A percentile compares a stretch with the other conserved stretches of the same genome.
Conservation (phyloP, 2,797 vertebrate genomes). For the Amphiprion clarkii region DNA sequence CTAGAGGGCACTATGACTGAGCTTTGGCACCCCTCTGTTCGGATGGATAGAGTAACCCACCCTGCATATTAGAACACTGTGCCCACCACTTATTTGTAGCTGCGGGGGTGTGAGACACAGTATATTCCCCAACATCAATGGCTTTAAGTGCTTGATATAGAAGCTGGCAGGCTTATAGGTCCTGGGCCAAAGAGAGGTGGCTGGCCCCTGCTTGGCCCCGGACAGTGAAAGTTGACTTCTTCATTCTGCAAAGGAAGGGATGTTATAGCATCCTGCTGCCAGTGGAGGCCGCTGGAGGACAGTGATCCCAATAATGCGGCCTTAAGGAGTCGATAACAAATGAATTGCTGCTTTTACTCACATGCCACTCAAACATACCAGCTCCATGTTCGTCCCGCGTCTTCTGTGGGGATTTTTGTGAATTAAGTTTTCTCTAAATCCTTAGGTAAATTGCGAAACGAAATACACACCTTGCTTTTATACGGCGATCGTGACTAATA, state of each 20-base stretch:
- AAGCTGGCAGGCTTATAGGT: constrained; percentile 75
- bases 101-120: constrained; percentile 84
- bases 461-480: constrained; percentile 3
- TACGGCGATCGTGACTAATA: background rate
- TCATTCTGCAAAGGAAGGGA: constrained; percentile 26
- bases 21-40: constrained; percentile 75
- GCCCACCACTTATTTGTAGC: constrained; percentile 84
- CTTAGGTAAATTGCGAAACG: background rate
- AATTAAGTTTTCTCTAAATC: background rate
- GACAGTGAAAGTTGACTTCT: constrained; percentile 63
- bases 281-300: constrained; percentile 80
- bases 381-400: background rate
- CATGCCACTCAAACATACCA: constrained; percentile 14
- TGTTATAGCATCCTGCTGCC: constrained; percentile 67
- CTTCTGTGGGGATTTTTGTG: background rate
- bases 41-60: constrained; percentile 83
- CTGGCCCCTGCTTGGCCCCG: constrained; percentile 48
- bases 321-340: constrained; percentile 12
- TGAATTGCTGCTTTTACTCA: constrained; percentile 18
- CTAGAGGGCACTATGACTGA: constrained; percentile 71
- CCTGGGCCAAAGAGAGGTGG: constrained; percentile 60
- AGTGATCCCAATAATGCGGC: constrained; percentile 29
- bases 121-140: constrained; percentile 85
- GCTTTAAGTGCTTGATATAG: constrained; percentile 85
- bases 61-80: constrained; percentile 80